Conservation (phyloP, 2,888 invertebrate genomes). For the Blastobasis lacticolella region DNA sequence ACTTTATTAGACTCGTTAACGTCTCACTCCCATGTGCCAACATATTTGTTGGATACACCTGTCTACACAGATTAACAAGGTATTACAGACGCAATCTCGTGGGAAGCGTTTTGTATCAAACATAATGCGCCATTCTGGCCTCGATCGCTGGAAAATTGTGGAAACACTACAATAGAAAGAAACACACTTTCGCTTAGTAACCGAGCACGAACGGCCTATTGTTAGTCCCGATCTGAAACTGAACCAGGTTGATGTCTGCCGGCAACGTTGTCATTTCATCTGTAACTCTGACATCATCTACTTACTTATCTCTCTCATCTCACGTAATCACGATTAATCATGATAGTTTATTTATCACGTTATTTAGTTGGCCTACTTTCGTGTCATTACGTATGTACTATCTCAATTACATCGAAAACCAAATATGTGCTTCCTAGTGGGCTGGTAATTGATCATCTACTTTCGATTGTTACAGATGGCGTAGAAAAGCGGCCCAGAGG, state of each 20-base stretch:
- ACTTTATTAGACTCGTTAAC: too few species aligned
- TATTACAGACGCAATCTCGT: conserved; percentile 23
- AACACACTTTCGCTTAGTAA: conserved; percentile 26
- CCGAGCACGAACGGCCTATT: conserved; percentile 7
- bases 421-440: conserved; percentile 4
- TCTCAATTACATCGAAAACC: not conserved
- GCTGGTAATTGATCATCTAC: conserved; percentile 2
- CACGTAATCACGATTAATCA: too few species aligned
- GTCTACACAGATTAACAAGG: not conserved
- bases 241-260: conserved; percentile 14
- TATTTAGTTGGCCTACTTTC: too few species aligned
- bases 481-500: conserved; percentile 48
- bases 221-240: conserved; percentile 21
- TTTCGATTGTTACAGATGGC: conserved; percentile 59
- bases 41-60: too few species aligned
- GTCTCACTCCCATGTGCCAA: too few species aligned
- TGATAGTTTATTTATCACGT: too few species aligned
- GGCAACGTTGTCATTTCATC: conserved; percentile 6
- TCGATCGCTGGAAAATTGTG: conserved; percentile 16
- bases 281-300: conserved; percentile 9
- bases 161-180: conserved; percentile 23
- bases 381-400: not conserved
- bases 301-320: not conserved
- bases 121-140: conserved; percentile 17
- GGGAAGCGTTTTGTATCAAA: conserved; percentile 20